Conservation (phyloP, 2,113 vertebrate genomes). For the Caretta caretta region DNA sequence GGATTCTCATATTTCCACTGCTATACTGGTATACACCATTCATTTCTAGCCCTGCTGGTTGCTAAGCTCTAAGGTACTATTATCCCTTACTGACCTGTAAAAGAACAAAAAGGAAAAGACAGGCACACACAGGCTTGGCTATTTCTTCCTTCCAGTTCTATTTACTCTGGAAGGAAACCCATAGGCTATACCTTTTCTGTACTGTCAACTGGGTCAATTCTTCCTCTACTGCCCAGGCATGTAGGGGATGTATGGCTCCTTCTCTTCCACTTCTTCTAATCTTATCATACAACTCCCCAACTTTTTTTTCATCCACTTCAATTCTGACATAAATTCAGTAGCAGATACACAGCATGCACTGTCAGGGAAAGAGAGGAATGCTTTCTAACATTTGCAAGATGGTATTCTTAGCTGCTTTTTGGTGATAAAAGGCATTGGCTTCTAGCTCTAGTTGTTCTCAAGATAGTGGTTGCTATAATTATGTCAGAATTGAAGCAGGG, state of each 20-base stretch:
- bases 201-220: not conserved
- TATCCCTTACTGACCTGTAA: not conserved
- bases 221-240: not conserved
- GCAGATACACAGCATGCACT: not conserved
- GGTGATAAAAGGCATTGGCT: not conserved
- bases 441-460: not conserved
- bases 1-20: not conserved
- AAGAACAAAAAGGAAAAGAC: not conserved
- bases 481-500: not conserved
- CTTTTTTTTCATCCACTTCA: not conserved
- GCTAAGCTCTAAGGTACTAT: not conserved
- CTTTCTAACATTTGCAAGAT: not conserved
- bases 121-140: not conserved
- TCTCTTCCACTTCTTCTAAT: not conserved
- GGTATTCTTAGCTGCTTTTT: not conserved
- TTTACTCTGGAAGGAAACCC: not conserved
- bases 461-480: not conserved
- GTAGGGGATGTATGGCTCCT: not conserved
- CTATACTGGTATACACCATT: not conserved
- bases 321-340: not conserved
- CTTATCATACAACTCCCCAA: not conserved
- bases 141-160: not conserved
- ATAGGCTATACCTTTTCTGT: not conserved
- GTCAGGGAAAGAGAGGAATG: slow-evolving; percentile 19
- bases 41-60: not conserved